Conservation (phyloP, 2,113 vertebrate genomes). For the Trinectes maculatus region DNA sequence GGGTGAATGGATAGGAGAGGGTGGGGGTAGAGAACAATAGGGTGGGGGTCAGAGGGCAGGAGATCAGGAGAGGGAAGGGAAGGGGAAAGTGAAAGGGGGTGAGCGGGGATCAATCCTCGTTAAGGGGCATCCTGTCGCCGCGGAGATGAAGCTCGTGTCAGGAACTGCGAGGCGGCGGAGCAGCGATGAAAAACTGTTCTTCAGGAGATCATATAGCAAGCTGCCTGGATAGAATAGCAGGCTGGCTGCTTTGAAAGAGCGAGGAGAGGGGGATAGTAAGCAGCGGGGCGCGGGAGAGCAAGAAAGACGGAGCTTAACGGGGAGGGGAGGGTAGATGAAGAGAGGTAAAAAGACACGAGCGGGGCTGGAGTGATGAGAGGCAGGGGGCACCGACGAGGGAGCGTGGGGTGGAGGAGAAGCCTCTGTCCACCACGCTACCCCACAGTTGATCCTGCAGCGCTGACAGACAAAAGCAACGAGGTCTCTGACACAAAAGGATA, state of each 20-base stretch:
- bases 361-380: slow-evolving; percentile 62
- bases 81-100: slow-evolving; percentile 72
- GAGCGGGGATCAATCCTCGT: slow-evolving; percentile 82
- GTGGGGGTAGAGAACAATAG: slow-evolving; percentile 56
- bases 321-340: slow-evolving; percentile 65
- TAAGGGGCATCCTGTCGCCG: slow-evolving; percentile 68
- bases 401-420: slow-evolving; percentile 60
- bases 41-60: slow-evolving; percentile 70
- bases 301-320: slow-evolving; percentile 52
- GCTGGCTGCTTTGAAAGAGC: slow-evolving; percentile 73
- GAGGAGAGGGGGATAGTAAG: slow-evolving; percentile 70
- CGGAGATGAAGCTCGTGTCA: slow-evolving; percentile 54
- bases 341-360: slow-evolving; percentile 74
- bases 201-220: slow-evolving; percentile 86
- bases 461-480: slow-evolving; percentile 70
- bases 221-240: slow-evolving; percentile 80
- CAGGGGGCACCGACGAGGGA: slow-evolving; percentile 63
- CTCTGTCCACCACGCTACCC: slow-evolving; percentile 68
- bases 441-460: slow-evolving; percentile 61
- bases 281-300: slow-evolving; percentile 50
- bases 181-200: slow-evolving; percentile 70
- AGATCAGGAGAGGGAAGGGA: slow-evolving; percentile 73
- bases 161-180: slow-evolving; percentile 68
- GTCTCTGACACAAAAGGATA: slow-evolving; percentile 75
- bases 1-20: slow-evolving; percentile 48